A percentile compares a stretch with the other conserved stretches of the same genome.
Evolutionary conservation across 1,140 invertebrate species (phyloP).

Genomic region (Neodiprion virginianus): DNA sequence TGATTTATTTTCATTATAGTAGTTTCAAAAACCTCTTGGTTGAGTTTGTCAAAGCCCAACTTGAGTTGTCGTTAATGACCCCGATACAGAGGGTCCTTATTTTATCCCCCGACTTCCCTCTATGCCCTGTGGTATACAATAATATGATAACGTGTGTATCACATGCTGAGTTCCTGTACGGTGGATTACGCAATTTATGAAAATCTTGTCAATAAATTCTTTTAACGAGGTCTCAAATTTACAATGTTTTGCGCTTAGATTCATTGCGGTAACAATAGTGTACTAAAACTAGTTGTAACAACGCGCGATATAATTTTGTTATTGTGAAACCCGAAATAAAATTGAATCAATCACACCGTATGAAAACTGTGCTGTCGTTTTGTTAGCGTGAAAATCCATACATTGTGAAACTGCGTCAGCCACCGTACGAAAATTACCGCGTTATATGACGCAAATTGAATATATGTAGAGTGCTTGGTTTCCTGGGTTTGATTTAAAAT

Average conservation of each 20-base stretch:
- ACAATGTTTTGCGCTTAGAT: no score
- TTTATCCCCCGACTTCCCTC: constrained; percentile 16
- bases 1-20: constrained; percentile 29
- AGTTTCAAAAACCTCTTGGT: background rate
- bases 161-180: background rate
- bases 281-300: no score
- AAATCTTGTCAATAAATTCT: no score
- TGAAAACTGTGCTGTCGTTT: no score
- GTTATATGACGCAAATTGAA: constrained; percentile 35
- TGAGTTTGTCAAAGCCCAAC: constrained; percentile 8
- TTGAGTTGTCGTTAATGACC: constrained; percentile 19
- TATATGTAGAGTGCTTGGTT: constrained; percentile 48
- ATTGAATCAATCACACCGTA: no score
- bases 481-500: constrained; percentile 30
- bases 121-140: constrained; percentile 11
- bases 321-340: no score
- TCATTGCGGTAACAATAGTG: no score
- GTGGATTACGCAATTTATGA: background rate
- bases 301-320: no score
- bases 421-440: background rate
- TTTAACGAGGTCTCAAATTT: no score
- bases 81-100: constrained; percentile 19
- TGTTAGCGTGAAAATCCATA: no score
- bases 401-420: background rate
- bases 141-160: constrained; percentile 1